Evolutionary conservation across 2,797 vertebrate genomes (phyloP).

Genomic region (Chelmon rostratus): DNA sequence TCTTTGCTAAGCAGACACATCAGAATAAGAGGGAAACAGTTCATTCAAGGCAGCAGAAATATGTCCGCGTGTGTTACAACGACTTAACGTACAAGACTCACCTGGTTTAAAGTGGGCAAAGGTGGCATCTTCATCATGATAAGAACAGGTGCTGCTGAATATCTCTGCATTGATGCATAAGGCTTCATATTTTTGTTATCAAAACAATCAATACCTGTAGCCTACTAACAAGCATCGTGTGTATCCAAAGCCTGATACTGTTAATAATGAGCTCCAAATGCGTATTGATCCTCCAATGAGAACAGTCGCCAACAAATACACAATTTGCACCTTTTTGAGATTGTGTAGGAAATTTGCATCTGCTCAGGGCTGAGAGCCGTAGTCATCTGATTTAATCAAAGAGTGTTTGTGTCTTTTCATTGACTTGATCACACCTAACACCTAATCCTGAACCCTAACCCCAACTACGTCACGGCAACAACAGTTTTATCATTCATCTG

Average conservation of each 20-base stretch:
- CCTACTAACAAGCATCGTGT: background rate
- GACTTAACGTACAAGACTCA: background rate
- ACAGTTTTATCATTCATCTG: too few relatives aligned
- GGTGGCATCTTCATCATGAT: background rate
- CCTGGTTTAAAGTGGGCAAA: background rate
- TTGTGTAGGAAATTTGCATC: too few relatives aligned
- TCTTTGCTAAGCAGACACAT: background rate
- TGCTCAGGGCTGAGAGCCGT: background rate
- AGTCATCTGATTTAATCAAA: too few relatives aligned
- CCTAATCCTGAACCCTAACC: too few relatives aligned
- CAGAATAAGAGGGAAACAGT: background rate
- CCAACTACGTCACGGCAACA: too few relatives aligned
- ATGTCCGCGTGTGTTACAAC: too few relatives aligned
- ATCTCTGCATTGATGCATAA: background rate
- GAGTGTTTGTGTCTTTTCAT: too few relatives aligned
- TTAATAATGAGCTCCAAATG: background rate
- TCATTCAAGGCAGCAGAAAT: background rate
- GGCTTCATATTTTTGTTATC: background rate
- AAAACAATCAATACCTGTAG: background rate
- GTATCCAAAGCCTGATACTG: background rate
- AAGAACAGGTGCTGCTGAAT: background rate
- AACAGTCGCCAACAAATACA: background rate
- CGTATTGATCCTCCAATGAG: background rate
- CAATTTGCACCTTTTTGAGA: background rate
- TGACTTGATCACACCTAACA: too few relatives aligned